Conservation (phyloP, 1,140 invertebrate genomes). For the Lepidostoma basale region DNA sequence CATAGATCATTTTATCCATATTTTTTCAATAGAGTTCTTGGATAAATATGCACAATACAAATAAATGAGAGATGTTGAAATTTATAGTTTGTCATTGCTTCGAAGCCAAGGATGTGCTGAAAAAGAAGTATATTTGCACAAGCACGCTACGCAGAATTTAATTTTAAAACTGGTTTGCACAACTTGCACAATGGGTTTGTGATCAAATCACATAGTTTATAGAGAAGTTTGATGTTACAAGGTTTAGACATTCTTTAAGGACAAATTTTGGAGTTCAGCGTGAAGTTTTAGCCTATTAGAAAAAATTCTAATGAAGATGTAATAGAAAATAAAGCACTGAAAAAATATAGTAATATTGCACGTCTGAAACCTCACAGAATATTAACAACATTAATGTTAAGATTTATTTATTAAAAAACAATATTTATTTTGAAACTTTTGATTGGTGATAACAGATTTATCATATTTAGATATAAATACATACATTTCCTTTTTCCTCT, state of each 20-base stretch:
- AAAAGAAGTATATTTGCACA: constrained; percentile 32
- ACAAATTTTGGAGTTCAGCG: background rate
- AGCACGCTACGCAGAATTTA: constrained; percentile 32
- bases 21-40: constrained; percentile 45
- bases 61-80: constrained; percentile 3
- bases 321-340: too few relatives aligned
- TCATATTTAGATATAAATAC: too few relatives aligned
- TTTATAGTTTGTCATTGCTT: constrained; percentile 27
- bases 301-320: too few relatives aligned
- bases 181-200: constrained; percentile 29
- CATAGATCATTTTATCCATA: constrained; percentile 46
- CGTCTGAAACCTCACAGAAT: too few relatives aligned
- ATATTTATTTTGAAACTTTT: too few relatives aligned
- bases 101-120: constrained; percentile 26
- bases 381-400: too few relatives aligned
- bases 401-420: too few relatives aligned
- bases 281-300: background rate
- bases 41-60: constrained; percentile 26
- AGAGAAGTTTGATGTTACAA: constrained; percentile 13
- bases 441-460: too few relatives aligned
- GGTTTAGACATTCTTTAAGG: background rate
- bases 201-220: constrained; percentile 24
- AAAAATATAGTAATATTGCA: too few relatives aligned
- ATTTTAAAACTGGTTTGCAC: constrained; percentile 28
- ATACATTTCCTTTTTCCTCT: too few relatives aligned